Evolutionary conservation across 2,113 vertebrate species (phyloP).

Genomic region (Diphyllodes magnificus): DNA sequence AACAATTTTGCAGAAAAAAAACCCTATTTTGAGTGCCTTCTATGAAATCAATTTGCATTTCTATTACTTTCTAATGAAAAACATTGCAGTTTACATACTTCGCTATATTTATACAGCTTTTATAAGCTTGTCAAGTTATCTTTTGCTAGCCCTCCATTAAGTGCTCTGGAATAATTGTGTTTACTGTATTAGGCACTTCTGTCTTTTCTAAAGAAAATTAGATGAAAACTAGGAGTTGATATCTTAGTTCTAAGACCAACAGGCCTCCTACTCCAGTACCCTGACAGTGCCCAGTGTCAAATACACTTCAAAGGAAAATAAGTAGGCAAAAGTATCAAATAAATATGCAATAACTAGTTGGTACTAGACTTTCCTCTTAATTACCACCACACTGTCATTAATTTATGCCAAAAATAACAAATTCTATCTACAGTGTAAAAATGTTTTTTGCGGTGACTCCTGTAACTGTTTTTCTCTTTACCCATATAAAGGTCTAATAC

Average conservation of each 20-base stretch:
- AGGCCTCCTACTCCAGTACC: background rate
- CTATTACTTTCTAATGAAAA: slow-evolving; percentile 33
- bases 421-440: background rate
- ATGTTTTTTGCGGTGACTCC: background rate
- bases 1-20: background rate
- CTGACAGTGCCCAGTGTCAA: background rate
- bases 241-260: background rate
- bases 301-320: background rate
- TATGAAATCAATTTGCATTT: slow-evolving; percentile 24
- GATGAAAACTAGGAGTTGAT: background rate
- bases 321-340: background rate
- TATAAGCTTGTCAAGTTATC: background rate
- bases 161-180: background rate
- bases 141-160: background rate
- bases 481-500: background rate
- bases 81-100: background rate
- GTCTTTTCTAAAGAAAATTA: background rate
- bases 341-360: background rate
- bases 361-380: background rate
- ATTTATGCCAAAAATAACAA: background rate
- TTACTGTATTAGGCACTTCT: background rate
- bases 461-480: background rate
- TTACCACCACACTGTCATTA: background rate
- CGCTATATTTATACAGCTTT: background rate
- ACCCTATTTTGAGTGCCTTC: background rate